These are phyloP conservation scores for Athalia rosae DNA, from an alignment of 2,888 invertebrate species.

Conservation along the genomic window DNA sequence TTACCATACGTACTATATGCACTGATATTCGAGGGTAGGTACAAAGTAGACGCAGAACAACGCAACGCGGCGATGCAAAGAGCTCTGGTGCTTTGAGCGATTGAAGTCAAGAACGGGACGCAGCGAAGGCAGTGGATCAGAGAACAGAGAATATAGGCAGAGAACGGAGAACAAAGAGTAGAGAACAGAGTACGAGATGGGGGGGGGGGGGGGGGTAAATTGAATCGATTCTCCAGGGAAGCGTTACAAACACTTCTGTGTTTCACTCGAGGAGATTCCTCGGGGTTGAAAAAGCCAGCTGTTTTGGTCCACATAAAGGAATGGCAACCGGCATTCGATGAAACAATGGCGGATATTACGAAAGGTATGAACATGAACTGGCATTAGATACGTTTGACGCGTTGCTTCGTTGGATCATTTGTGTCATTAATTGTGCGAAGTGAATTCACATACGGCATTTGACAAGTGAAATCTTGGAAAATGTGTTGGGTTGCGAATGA, in stretches of 20 bases:
- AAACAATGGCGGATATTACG: background rate
- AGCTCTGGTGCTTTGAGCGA: conserved; percentile 22
- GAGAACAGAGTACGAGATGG: conserved; percentile 35
- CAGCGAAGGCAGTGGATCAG: conserved; percentile 11
- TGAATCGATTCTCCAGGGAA: conserved; percentile 47
- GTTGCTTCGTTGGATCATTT: background rate
- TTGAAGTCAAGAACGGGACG: conserved; percentile 31
- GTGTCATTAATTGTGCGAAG: conserved; percentile 16
- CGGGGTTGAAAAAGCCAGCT: conserved; percentile 18
- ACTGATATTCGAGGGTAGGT: background rate
- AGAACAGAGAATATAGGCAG: conserved; percentile 25
- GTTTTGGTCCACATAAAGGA: background rate
- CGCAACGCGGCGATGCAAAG: conserved; percentile 1
- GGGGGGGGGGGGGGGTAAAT: conserved; percentile 38
- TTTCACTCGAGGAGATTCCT: conserved; percentile 21
- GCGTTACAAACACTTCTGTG: conserved; percentile 41
- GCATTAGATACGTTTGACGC: background rate
- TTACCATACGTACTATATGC: conserved; percentile 32
- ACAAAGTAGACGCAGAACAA: background rate
- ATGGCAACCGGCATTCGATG: conserved; percentile 16
- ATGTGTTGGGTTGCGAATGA: background rate
- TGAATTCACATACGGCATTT: conserved; percentile 7
- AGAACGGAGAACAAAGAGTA: conserved; percentile 6
- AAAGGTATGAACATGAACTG: conserved; percentile 2
- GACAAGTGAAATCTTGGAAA: background rate